Evolutionary conservation across 1,140 invertebrate species (phyloP), one percentile per base, ranked within the genome.

Genomic region (Hirudo medicinalis): DNA sequence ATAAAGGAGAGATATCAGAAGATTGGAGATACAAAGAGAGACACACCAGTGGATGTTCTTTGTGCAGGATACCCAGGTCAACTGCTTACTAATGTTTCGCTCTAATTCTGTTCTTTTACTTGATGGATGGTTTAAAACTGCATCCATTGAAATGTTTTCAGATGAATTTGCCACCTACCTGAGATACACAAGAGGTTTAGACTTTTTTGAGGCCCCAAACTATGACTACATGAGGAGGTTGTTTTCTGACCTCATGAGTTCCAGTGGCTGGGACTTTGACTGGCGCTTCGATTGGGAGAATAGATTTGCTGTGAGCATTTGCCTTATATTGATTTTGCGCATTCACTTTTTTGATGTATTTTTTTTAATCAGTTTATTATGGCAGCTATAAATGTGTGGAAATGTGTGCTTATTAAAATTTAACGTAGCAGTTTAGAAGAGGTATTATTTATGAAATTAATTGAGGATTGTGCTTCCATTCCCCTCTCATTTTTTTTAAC

Each of bases 1-100:
- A 86, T 99, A 76, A 99, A 99, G 85, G 96, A 99, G 85, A 87
- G 96, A 80, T 99, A 99, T 86, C 94, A 99, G 85, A 98, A 97
- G 86, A 99, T 99, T 81, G 95, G 96, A 76, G 95, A 99, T 83
- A 98, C 94, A 74, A 99, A 99, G 84, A 86, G 94, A 78, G 91
- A 92, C 74, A 99, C 95, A 75, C 91, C 94, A 67, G 94, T 99
- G 77, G 96, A 99, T 86, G 82, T 91, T 75, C 86, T 99, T 53
- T 99, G 95, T 85, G 93, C 97, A 83, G 92, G 93, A 75, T 94
- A 97, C 85, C 96, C 96, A 73, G 86, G 86, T 87, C 77, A 4
- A 43, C 4, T 22, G 11, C 3, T 22, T 63, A 20, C 17, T 11
- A 13, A 49, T 49, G 43, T 1, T 49, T 49, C 15, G 13, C 1